Percentiles rank a stretch among this genome's conserved stretches.
phyloP scores from a whole-genome alignment of 2,888 invertebrate species.

The Ormyrus rosae region DNA sequence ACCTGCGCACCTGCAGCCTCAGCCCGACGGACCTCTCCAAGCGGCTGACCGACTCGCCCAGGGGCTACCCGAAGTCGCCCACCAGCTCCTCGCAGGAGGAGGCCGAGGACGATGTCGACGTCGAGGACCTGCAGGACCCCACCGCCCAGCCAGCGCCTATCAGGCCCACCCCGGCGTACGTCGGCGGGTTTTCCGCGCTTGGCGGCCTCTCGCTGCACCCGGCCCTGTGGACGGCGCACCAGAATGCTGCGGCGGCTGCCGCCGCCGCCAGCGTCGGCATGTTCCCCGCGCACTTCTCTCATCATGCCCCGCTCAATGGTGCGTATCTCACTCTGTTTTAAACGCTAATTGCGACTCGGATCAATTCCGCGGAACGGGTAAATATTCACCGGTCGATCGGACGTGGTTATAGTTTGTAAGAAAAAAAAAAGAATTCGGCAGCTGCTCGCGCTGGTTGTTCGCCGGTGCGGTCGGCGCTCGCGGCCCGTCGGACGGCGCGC shows the following conservation, averaged over 20 bases:
- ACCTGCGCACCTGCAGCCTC: slow-evolving; percentile 53
- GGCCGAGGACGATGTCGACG: slow-evolving; percentile 80
- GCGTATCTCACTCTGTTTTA: slow-evolving; percentile 30
- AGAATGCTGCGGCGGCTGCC: slow-evolving; percentile 58
- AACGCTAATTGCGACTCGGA: too few species aligned
- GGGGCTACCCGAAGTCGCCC: slow-evolving; percentile 64
- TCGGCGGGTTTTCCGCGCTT: slow-evolving; percentile 69
- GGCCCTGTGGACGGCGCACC: slow-evolving; percentile 69
- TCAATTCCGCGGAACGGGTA: too few species aligned
- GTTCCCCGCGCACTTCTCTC: slow-evolving; percentile 71
- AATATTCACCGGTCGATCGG: too few species aligned
- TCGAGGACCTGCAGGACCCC: slow-evolving; percentile 80
- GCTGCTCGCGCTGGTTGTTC: background rate
- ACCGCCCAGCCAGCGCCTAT: slow-evolving; percentile 63
- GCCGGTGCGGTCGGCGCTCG: too few species aligned
- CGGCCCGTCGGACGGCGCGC: background rate
- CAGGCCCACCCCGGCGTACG: slow-evolving; percentile 72
- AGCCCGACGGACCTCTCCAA: slow-evolving; percentile 58
- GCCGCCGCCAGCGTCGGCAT: slow-evolving; percentile 67
- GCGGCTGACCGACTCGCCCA: slow-evolving; percentile 51
- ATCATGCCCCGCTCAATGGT: slow-evolving; percentile 72
- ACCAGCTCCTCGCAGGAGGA: slow-evolving; percentile 67
- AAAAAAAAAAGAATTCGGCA: too few species aligned
- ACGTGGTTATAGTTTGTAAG: too few species aligned
- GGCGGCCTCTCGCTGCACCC: slow-evolving; percentile 68